Evolutionary conservation across 2,797 vertebrate genomes (phyloP).

Genomic region (Darevskia nairensis): DNA sequence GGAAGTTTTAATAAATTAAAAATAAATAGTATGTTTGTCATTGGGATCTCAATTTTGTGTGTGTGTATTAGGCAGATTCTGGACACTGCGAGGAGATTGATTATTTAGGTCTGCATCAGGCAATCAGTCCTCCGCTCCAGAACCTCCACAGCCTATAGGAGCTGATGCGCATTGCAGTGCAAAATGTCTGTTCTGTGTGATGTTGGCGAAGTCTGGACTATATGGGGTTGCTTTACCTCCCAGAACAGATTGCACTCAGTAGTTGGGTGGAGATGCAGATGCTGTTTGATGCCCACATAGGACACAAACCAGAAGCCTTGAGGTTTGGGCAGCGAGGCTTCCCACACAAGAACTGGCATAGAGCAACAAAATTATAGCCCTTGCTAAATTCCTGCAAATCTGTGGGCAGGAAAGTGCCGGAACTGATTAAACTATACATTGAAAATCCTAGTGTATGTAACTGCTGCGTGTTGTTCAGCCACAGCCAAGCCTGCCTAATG

Average conservation of each 20-base stretch:
- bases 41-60: neutral
- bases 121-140: neutral
- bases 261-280: constrained; percentile 18
- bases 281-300: neutral
- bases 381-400: constrained; percentile 66
- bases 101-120: neutral
- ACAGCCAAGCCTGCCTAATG: constrained; percentile 6
- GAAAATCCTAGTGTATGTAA: constrained; percentile 70
- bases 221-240: constrained; percentile 10
- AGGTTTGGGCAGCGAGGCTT: constrained; percentile 61
- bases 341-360: constrained; percentile 62
- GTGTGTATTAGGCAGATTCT: neutral
- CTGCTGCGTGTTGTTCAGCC: constrained; percentile 59
- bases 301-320: constrained; percentile 53
- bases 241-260: constrained; percentile 30
- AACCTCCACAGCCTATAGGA: too few species aligned
- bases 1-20: neutral
- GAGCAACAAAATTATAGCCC: constrained; percentile 66
- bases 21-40: too few species aligned
- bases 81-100: too few species aligned
- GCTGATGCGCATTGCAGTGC: neutral
- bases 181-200: neutral
- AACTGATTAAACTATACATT: constrained; percentile 71
- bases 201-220: too few species aligned
- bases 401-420: constrained; percentile 68